Conservation (phyloP, 2,113 vertebrate species). For the Heterochromis multidens region DNA sequence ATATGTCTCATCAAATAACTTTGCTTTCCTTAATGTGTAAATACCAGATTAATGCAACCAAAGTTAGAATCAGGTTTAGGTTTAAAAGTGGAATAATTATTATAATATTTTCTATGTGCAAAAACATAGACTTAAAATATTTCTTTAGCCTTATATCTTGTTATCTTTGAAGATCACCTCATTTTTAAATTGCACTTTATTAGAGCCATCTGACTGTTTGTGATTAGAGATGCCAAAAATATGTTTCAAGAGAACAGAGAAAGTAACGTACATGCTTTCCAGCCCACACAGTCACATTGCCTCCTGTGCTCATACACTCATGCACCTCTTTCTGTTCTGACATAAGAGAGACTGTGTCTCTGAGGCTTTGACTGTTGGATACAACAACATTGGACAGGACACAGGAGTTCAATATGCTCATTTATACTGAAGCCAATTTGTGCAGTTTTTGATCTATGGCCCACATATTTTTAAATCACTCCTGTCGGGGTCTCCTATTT, state of each 20-base stretch:
- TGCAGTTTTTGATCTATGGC: not conserved
- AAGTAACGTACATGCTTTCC: constrained; percentile 5
- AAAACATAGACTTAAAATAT: not conserved
- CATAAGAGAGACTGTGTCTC: constrained; percentile 34
- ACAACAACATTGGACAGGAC: constrained; percentile 17
- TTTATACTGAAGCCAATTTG: constrained; percentile 24
- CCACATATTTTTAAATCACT: not conserved
- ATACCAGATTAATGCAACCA: not conserved
- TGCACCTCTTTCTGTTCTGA: constrained; percentile 39
- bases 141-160: not conserved
- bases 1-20: constrained; percentile 23
- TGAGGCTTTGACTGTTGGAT: constrained; percentile 41
- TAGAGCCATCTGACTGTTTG: constrained; percentile 31
- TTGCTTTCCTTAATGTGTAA: not conserved
- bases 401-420: constrained; percentile 15
- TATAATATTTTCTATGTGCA: not conserved
- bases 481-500: not conserved
- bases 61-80: not conserved
- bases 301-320: constrained; percentile 34
- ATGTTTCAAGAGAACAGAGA: constrained; percentile 38
- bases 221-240: constrained; percentile 54
- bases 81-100: not conserved
- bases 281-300: constrained; percentile 46
- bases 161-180: not conserved
- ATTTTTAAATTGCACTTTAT: constrained; percentile 8